Conservation (phyloP, 2,888 invertebrate genomes). For the Hymenopus coronatus region DNA sequence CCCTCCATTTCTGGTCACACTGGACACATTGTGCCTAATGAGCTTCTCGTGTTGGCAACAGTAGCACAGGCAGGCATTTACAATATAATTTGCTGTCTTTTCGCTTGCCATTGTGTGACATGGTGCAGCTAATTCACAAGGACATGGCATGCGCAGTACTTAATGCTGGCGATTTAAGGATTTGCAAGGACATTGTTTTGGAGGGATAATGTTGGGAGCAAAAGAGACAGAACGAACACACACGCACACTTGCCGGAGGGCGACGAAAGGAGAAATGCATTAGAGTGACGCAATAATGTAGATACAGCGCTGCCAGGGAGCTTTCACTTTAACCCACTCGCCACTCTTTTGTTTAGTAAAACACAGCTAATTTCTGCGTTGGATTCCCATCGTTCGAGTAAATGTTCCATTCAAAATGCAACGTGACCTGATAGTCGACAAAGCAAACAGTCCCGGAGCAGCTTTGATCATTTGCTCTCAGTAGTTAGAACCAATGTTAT, state of each 20-base stretch:
- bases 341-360: neutral
- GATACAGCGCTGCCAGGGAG: neutral
- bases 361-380: neutral
- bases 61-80: neutral
- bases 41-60: neutral
- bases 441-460: neutral
- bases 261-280: neutral
- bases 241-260: neutral
- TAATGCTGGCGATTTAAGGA: neutral
- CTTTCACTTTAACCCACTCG: neutral
- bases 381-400: neutral
- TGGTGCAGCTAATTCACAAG: neutral
- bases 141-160: neutral
- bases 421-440: neutral
- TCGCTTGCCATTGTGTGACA: neutral
- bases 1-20: no score
- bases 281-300: neutral
- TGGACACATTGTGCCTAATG: neutral
- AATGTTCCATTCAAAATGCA: neutral
- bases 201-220: neutral
- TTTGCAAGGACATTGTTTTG: neutral
- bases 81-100: neutral
- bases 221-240: neutral
- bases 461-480: neutral
- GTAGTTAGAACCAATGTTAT: no score